phyloP scores from a whole-genome alignment of 2,888 invertebrate genomes.

The Parasteatoda lunata region DNA sequence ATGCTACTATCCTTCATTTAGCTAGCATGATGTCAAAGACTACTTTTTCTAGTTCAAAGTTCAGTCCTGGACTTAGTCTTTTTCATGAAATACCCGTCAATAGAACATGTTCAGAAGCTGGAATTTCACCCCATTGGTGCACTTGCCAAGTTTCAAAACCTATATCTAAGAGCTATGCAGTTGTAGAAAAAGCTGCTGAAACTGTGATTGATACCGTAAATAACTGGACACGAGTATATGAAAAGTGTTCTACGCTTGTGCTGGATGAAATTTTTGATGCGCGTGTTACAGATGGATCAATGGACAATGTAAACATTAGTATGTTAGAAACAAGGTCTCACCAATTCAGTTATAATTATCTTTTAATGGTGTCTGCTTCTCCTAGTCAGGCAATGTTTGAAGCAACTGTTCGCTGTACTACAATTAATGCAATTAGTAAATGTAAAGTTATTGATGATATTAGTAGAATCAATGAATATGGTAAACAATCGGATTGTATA shows the following conservation, averaged over 20 bases:
- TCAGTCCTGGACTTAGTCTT: conserved; percentile 71
- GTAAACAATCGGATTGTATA: conserved; percentile 74
- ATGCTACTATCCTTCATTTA: conserved; percentile 72
- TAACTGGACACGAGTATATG: conserved; percentile 11
- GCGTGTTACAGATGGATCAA: conserved; percentile 16
- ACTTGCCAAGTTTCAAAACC: conserved; percentile 71
- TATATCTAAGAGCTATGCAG: conserved; percentile 20
- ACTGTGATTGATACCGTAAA: conserved; percentile 57
- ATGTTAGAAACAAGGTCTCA: not conserved
- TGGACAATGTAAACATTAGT: not conserved
- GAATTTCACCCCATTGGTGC: conserved; percentile 74
- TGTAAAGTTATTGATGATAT: conserved; percentile 75
- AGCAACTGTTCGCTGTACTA: conserved; percentile 80
- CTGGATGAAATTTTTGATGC: conserved; percentile 43
- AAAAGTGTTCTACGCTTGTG: conserved; percentile 27
- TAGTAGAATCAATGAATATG: conserved; percentile 75
- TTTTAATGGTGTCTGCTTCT: conserved; percentile 79
- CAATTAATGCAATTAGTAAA: conserved; percentile 40
- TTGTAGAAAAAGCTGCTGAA: conserved; percentile 46
- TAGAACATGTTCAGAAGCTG: conserved; percentile 73
- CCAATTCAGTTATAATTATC: conserved; percentile 76
- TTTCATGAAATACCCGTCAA: conserved; percentile 73
- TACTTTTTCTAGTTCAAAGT: not conserved
- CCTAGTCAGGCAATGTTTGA: conserved; percentile 87
- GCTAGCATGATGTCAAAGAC: conserved; percentile 32